Percentiles rank a stretch among this genome's conserved stretches.
These are phyloP conservation scores for Lumbricus terrestris DNA, from an alignment of 2,888 invertebrate species.

Conservation along the genomic window DNA sequence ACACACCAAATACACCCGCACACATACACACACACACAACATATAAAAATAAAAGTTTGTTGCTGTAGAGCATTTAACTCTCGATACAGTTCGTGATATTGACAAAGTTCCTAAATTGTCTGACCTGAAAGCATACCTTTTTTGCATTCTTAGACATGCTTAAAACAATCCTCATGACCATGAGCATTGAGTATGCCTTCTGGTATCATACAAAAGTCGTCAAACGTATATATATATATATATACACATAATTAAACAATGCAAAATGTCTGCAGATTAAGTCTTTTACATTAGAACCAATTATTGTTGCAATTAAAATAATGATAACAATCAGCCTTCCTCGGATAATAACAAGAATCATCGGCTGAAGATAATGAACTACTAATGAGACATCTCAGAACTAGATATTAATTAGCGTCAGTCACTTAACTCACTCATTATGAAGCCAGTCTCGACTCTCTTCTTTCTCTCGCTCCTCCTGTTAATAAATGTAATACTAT, in stretches of 20 bases:
- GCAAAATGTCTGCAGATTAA: not conserved
- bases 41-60: not conserved
- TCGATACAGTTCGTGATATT: not conserved
- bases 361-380: too few species aligned
- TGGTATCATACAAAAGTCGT: too few species aligned
- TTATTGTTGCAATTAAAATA: too few species aligned
- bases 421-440: not conserved
- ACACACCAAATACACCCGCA: too few species aligned
- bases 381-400: not conserved
- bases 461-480: not conserved
- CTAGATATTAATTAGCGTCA: not conserved
- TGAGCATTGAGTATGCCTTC: not conserved
- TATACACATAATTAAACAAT: too few species aligned
- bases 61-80: not conserved
- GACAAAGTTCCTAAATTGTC: not conserved
- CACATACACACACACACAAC: not conserved
- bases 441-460: not conserved
- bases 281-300: not conserved
- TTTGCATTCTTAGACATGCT: not conserved
- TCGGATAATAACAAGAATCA: too few species aligned
- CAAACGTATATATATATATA: too few species aligned
- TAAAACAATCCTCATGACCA: too few species aligned
- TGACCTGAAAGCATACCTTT: not conserved
- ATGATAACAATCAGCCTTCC: not conserved
- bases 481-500: not conserved